These are phyloP conservation scores for Chaetogeoica ovagalla DNA, from an alignment of 2,888 invertebrate species.

Conservation along the genomic window DNA sequence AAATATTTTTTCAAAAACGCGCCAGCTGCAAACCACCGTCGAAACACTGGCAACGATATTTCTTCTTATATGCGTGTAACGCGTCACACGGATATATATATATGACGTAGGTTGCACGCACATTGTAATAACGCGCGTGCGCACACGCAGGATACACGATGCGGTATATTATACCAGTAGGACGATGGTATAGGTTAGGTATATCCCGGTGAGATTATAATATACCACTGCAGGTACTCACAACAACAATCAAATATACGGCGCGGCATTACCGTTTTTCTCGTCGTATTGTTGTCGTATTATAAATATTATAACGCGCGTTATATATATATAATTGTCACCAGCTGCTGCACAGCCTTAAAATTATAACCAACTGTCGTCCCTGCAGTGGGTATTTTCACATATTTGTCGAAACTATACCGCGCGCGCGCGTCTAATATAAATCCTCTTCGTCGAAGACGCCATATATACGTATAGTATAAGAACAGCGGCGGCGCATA, in stretches of 20 bases:
- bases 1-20: conserved; percentile 7
- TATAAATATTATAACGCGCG: too few species aligned
- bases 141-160: neutral
- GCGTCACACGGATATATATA: neutral
- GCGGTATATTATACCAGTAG: neutral
- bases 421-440: too few species aligned
- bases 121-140: neutral
- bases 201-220: neutral
- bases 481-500: too few species aligned
- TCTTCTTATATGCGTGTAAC: neutral
- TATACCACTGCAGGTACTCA: neutral
- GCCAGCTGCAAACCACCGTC: conserved; percentile 32
- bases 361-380: too few species aligned
- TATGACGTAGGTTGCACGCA: neutral
- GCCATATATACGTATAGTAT: too few species aligned
- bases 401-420: too few species aligned
- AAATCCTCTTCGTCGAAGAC: too few species aligned
- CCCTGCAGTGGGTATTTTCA: too few species aligned
- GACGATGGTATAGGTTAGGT: neutral
- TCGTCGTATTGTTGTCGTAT: too few species aligned
- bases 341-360: too few species aligned
- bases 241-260: neutral
- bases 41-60: neutral
- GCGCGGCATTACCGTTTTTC: conserved; percentile 6
- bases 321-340: too few species aligned